Evolutionary conservation across 1,140 invertebrate genomes (phyloP).

Genomic region (Hycleus cichorii): DNA sequence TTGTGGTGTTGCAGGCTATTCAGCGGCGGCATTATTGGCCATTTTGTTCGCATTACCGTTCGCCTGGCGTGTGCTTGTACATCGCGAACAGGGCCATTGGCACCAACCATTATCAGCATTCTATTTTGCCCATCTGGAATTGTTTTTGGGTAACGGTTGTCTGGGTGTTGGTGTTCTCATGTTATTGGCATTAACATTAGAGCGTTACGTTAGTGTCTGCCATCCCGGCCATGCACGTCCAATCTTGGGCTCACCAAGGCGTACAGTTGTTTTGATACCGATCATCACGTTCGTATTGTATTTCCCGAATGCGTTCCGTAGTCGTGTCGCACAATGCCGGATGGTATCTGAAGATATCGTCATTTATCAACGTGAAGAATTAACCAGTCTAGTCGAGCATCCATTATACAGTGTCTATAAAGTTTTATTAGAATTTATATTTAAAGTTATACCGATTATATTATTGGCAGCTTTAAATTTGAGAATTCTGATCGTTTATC

Average conservation of each 20-base stretch:
- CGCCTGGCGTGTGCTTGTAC: conserved; percentile 57
- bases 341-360: conserved; percentile 41
- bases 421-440: conserved; percentile 55
- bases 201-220: conserved; percentile 75
- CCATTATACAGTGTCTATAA: conserved; percentile 49
- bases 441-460: conserved; percentile 55
- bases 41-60: conserved; percentile 67
- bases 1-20: conserved; percentile 50
- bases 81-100: conserved; percentile 58
- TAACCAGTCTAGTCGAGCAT: conserved; percentile 42
- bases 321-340: conserved; percentile 52
- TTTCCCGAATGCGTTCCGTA: conserved; percentile 56
- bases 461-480: conserved; percentile 60
- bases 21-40: conserved; percentile 61
- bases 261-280: conserved; percentile 55
- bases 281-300: conserved; percentile 57
- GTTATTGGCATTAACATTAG: conserved; percentile 69
- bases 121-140: conserved; percentile 65
- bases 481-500: conserved; percentile 61
- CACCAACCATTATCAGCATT: conserved; percentile 56
- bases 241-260: conserved; percentile 50
- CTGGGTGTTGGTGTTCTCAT: conserved; percentile 69
- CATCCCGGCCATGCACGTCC: conserved; percentile 60
- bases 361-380: conserved; percentile 53
- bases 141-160: conserved; percentile 67